Conservation (phyloP, 2,113 vertebrate genomes). For the Bothrops jararaca region DNA sequence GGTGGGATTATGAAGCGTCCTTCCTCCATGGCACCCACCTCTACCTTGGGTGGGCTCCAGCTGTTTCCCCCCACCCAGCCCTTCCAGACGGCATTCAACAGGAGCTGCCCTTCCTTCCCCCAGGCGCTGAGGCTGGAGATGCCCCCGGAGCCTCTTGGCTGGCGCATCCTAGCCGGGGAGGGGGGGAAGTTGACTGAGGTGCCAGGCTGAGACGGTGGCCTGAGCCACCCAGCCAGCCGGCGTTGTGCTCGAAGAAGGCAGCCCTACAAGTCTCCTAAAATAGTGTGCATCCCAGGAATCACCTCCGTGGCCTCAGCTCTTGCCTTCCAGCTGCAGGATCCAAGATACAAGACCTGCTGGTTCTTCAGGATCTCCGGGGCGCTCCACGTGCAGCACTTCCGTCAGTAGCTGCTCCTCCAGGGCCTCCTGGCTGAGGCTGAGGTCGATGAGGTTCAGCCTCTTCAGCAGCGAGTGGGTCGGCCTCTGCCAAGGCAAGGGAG, state of each 20-base stretch:
- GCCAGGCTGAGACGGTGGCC: not conserved
- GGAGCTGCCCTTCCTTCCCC: not conserved
- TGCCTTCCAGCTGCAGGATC: constrained; percentile 58
- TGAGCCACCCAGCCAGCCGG: not conserved
- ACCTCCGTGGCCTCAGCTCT: constrained; percentile 57
- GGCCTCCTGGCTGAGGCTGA: constrained; percentile 69
- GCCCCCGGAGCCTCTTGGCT: too few relatives aligned
- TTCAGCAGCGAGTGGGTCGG: constrained; percentile 71
- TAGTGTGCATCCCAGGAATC: not conserved
- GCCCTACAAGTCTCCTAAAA: not conserved
- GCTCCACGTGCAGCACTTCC: constrained; percentile 68
- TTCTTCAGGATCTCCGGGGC: constrained; percentile 61
- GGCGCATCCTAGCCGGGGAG: not conserved
- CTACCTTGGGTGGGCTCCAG: too few relatives aligned
- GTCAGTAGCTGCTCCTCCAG: constrained; percentile 74
- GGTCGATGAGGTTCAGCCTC: constrained; percentile 71
- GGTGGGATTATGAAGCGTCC: not conserved
- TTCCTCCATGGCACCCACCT: not conserved
- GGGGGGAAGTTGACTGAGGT: not conserved
- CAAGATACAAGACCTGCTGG: constrained; percentile 55
- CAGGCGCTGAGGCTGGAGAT: too few relatives aligned
- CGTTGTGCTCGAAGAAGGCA: not conserved
- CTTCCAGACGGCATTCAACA: not conserved
- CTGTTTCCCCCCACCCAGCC: not conserved
- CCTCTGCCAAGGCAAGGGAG: constrained; percentile 53